Evolutionary conservation across 2,797 vertebrate genomes (phyloP), one percentile per base, ranked within the genome.

Genomic region (Coregonus ussuriensis): DNA sequence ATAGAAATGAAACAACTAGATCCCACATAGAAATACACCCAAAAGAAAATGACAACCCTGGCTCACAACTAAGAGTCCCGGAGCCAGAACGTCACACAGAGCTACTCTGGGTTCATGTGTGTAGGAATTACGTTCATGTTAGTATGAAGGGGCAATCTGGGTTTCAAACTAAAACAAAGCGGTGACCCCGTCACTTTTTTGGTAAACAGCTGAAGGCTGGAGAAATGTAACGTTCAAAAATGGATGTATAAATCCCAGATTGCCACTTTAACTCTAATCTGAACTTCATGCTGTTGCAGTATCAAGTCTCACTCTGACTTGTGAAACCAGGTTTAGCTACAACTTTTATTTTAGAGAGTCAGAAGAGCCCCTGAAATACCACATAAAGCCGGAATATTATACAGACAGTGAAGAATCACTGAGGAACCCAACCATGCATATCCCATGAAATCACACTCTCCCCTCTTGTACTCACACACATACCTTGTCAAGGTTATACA

Each of bases 401-500:
- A 41, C 18, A 65, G 62, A 25, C n/a, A 56, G n/a, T 62, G 59
- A 6, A 31, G 6, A 9, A 25, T 33, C 52, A 72, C 25, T 7
- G 37, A 35, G 13, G 76, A 11, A 31, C 15, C 7, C 15, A 9
- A 25, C 21, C 52, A 68, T 6, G 14, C 16, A 68, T 11, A 54
- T 73, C 16, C 15, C 71, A 66, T 31, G 15, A 68, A 51, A 16
- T 35, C 11, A 53, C 51, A 53, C 9, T 54, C 14, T 14, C 37
- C 70, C 13, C 18, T 71, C 13, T 13, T 25, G 7, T 6, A 71
- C 21, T 14, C 21, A 6, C 29, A 31, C 52, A 18, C 52, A 72
- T 25, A 54, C 51, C 25, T 52, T 53, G 21, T 72, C 72, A 74
- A 74, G 54, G 54, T 63, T 63, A 74, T 37, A 14, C 33, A 13